Evolutionary conservation across 2,113 vertebrate genomes (phyloP), one percentile per base, ranked within the genome.

Genomic region (Stegostoma tigrinum): DNA sequence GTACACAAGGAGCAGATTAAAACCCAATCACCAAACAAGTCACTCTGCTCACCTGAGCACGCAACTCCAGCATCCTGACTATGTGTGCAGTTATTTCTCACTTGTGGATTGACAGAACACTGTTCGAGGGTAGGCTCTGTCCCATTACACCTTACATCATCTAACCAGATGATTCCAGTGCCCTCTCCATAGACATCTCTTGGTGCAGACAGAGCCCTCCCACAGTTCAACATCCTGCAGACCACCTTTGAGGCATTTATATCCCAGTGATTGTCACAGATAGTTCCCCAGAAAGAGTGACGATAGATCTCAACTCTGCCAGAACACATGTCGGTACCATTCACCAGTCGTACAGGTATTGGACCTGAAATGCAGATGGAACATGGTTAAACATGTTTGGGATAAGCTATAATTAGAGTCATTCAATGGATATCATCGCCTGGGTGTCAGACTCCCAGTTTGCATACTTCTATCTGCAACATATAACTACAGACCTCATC

Each of bases 151-250:
- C 45, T 30, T 48, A 89, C 45, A 52, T 55, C 48, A 52, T 45
- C 17, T 21, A 89, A 30, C 86, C 86, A 89, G 86, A 55, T 89
- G 23, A 12, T 7, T 48, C 86, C 42, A 89, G 45, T 30, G 48
- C 48, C 38, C 48, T 89, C 48, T 55, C 48, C 86, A 52, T 24
- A 2, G 34, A n/a, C 27, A n/a, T 0, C 27, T 80, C 6, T 0
- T 89, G 21, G 10, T 55, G 5, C 48, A 23, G 23, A 52, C 42
- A 52, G 45, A 45, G 48, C 85, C 17, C 45, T 55, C 42, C 86
- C 86, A 89, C 86, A 89, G 19, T 89, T 89, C 86, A 89, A 30
- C 86, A 89, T 5, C 55, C 86, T 89, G 86, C 86, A 89, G 45
- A 89, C 86, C 42, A 89, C 48, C 2, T 24, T 89, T 1, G 86